Conservation (phyloP, 2,888 invertebrate genomes). For the Sceliomorpha sp. region DNA sequence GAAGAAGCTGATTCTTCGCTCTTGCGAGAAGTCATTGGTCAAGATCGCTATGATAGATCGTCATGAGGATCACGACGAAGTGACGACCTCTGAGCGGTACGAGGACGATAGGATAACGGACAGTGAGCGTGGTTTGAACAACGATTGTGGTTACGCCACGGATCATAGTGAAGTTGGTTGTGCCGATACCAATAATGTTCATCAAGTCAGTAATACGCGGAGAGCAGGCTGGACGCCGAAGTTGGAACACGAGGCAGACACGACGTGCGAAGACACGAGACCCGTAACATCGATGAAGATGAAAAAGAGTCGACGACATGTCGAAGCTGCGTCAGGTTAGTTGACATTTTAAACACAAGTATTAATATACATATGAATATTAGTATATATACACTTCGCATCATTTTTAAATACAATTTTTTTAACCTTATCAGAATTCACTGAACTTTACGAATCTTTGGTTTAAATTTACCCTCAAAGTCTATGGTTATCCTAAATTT, state of each 20-base stretch:
- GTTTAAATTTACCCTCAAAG: no score
- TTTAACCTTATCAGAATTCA: no score
- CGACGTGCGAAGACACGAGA: constrained; percentile 25
- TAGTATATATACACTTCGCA: no score
- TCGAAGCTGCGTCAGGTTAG: no score
- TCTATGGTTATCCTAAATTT: no score
- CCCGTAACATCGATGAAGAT: background rate
- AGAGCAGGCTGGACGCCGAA: background rate
- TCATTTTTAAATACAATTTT: no score
- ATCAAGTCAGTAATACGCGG: constrained; percentile 31
- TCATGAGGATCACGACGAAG: constrained; percentile 14
- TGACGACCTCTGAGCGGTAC: constrained; percentile 17
- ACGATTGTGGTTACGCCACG: background rate
- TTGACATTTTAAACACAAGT: no score
- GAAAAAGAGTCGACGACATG: constrained; percentile 2
- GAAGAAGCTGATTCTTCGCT: constrained; percentile 68
- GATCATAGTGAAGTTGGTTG: constrained; percentile 5
- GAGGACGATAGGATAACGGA: constrained; percentile 1
- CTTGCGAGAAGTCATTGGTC: constrained; percentile 62
- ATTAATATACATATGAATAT: no score
- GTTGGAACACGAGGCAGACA: constrained; percentile 25
- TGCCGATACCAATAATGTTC: constrained; percentile 7
- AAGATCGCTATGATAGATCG: constrained; percentile 48
- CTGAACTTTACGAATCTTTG: no score
- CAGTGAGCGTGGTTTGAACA: background rate